Base-by-base conservation (phyloP, 2,888 invertebrate genomes). In the Caenorhabditis sp. region DNA sequence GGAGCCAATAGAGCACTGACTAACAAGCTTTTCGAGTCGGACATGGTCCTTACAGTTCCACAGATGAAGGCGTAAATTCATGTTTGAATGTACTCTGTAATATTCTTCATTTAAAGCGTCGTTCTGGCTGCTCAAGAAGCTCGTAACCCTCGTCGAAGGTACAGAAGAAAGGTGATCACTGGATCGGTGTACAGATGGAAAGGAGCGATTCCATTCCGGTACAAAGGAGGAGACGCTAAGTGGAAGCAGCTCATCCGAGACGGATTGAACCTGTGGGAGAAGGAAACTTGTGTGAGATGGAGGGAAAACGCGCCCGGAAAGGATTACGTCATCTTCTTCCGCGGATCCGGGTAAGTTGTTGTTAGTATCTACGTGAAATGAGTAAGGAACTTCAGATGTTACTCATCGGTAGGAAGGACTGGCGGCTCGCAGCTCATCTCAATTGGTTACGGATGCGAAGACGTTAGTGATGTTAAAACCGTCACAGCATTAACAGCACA, bases 381-480 rank as follows among this genome's bases (percentile, higher is more conserved):
- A n/a, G n/a, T n/a, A n/a, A n/a, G n/a, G n/a, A n/a, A n/a, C n/a
- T 59, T 46, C 46, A 83, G 83, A 17, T 85, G 85, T 56, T 85
- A 84, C 65, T 85, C 85, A 7, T 78, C 78, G 13, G 88, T 88
- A 0, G 88, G 88, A 30, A 72, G 84, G 22, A 83, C 82, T 11
- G 88, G 88, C 5, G 88, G 89, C 11, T 80, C 75, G 9, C 88
- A 88, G 62, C 77, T 84, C 46, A 81, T 88, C n/a, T 88, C 88
- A 4, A 86, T 88, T 63, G 88, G 88, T 6, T 81, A 80, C 48
- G 88, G 89, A 30, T 88, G 88, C 61, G 87, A 88, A 46, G 85
- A 84, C 58, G 87, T 88, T 50, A 74, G 81, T 65, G 7, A 22
- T 13, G 9, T 35, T 2, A 9, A 9, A 17, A 26, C n/a, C n/a